Percentiles rank a stretch among this genome's conserved stretches.
phyloP scores from a whole-genome alignment of 1,140 invertebrate species.

The Drosophila sturtevanti region DNA sequence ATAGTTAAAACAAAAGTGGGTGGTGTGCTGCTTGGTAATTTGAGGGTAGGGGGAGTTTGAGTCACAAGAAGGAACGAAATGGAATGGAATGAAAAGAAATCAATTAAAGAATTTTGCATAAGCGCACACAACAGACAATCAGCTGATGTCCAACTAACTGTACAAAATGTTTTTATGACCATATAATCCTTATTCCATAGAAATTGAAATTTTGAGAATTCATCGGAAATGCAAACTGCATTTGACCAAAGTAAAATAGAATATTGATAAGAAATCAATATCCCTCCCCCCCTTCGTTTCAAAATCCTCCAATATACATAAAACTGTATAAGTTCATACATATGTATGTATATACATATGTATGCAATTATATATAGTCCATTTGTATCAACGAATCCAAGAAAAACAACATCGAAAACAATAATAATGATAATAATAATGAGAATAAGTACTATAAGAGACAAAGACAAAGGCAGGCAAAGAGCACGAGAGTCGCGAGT shows the following conservation, averaged over 20 bases:
- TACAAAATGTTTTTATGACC: too few relatives aligned
- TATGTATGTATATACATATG: neutral
- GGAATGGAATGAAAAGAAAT: conserved; percentile 2
- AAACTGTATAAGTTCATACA: too few relatives aligned
- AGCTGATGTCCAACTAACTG: neutral
- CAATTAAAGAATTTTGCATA: neutral
- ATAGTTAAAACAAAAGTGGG: neutral
- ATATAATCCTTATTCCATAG: too few relatives aligned
- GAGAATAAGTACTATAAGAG: neutral
- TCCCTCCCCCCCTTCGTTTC: neutral
- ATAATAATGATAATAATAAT: conserved; percentile 20
- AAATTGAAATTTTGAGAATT: too few relatives aligned
- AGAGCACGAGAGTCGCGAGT: neutral
- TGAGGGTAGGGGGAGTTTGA: neutral
- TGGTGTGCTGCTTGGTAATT: too few relatives aligned
- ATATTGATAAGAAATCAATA: neutral
- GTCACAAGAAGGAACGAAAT: neutral
- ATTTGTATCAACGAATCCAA: neutral
- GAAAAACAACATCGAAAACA: conserved; percentile 32
- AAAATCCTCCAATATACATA: neutral
- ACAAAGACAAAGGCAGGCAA: conserved; percentile 27
- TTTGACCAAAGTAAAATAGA: neutral
- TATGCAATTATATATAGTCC: conserved; percentile 11
- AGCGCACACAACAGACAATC: neutral
- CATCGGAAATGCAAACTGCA: too few relatives aligned